A percentile compares a stretch with the other conserved stretches of the same genome.
Evolutionary conservation across 2,113 vertebrate species (phyloP).

Genomic region (Solenodon paradoxus): DNA sequence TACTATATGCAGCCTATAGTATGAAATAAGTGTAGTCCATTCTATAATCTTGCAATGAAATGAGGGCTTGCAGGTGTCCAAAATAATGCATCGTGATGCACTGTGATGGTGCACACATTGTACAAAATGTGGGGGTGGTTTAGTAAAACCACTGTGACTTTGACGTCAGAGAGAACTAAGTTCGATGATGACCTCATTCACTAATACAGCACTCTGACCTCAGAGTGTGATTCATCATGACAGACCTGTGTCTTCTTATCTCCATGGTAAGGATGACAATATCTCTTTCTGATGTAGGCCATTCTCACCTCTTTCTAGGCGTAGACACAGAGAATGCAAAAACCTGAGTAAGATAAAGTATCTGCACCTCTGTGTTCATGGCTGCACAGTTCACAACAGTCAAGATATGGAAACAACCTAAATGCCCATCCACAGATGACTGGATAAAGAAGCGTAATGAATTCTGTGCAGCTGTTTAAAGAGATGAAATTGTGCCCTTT

Average conservation of each 20-base stretch:
- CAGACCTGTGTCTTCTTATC: background rate
- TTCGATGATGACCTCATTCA: background rate
- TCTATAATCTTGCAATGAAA: background rate
- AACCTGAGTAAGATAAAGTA: too few species aligned
- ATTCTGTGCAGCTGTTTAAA: too few species aligned
- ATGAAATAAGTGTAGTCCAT: background rate
- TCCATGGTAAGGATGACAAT: background rate
- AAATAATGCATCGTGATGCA: background rate
- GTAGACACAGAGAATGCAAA: too few species aligned
- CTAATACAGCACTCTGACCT: background rate
- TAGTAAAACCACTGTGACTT: background rate
- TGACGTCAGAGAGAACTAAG: background rate
- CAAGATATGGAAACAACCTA: too few species aligned
- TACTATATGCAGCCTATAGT: background rate
- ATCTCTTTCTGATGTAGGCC: too few species aligned
- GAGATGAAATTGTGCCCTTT: too few species aligned
- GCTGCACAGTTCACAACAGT: too few species aligned
- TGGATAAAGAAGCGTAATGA: too few species aligned
- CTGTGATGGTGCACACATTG: too few species aligned
- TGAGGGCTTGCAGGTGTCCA: background rate
- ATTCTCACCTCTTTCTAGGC: too few species aligned
- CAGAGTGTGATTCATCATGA: background rate
- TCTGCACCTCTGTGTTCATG: too few species aligned
- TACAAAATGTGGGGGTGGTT: background rate
- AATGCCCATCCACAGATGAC: too few species aligned